A percentile compares a stretch with the other conserved stretches of the same genome.
phyloP scores from a whole-genome alignment of 2,113 vertebrate genomes.

The Larimichthys crocea region DNA sequence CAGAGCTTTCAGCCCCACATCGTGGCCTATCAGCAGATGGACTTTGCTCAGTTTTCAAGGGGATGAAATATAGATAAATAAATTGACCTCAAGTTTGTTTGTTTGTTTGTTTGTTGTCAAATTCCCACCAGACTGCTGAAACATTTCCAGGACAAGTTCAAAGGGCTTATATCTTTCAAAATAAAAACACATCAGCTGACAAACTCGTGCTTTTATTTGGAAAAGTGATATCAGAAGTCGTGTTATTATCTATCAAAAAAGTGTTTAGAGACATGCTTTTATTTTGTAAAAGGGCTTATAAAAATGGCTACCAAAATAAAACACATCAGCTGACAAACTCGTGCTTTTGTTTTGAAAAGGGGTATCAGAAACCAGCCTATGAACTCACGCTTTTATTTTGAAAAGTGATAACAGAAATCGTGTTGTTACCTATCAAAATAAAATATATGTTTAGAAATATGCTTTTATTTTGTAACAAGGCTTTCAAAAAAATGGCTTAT shows the following conservation, averaged over 20 bases:
- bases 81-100: neutral
- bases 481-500: no score
- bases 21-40: neutral
- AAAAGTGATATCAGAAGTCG: neutral
- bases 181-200: neutral
- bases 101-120: neutral
- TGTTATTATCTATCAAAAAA: neutral
- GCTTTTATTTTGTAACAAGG: no score
- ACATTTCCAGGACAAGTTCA: neutral
- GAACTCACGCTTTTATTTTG: slow-evolving; percentile 38
- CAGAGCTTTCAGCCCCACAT: neutral
- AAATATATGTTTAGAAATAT: no score
- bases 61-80: neutral
- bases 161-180: neutral
- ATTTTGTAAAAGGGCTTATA: slow-evolving; percentile 32
- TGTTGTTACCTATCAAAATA: no score
- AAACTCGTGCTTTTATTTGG: slow-evolving; percentile 41
- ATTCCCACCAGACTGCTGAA: neutral
- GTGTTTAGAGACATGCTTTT: slow-evolving; percentile 19
- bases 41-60: neutral
- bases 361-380: neutral
- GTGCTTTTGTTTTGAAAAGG: slow-evolving; percentile 44
- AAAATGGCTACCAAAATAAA: neutral
- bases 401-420: neutral
- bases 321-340: neutral